Base-by-base conservation (phyloP, 2,888 invertebrate species). In the Agonopterix subpropinquella region DNA sequence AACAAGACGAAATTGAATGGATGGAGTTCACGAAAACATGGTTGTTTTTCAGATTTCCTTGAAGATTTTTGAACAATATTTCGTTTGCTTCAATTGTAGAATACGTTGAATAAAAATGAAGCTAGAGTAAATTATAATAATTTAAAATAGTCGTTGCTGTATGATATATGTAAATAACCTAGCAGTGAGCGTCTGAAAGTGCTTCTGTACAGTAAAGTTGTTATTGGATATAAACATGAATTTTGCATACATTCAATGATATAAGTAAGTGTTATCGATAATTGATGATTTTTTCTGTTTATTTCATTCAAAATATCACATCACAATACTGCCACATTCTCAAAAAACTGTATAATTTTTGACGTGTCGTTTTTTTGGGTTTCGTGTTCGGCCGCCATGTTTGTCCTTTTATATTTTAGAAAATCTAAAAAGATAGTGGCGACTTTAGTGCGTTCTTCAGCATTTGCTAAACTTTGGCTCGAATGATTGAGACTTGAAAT, bases 31-130 rank as follows among this genome's bases (percentile, higher is more conserved):
- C 73, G 77, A 83, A 86, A 85, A 86, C 79, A 87, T 87, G 86
- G 86, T 87, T 87, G 85, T 87, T 86, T 87, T 87, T 87, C 87
- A 87, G 87, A 78, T 80, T 86, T 78, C 72, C 65, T 76, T 69
- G 72, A 69, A 70, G 67, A 67, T 66, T 77, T 74, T 78, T 74
- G 70, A 65, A 64, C 70, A 67, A 65, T 65, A 66, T 59, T 61
- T 60, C 68, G 61, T 69, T 69, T 68, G 57, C 57, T 63, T 67
- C 58, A 65, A 54, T 65, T 64, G 56, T 61, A 58, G 56, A 67
- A 65, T 54, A 50, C 15, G 36, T 56, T 58, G 58, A 63, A 56
- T 54, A 55, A 67, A 59, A 59, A 68, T 70, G 53, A 64, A 66
- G 53, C 65, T 53, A 59, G 62, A 53, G 55, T 58, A 58, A 61